Evolutionary conservation across 2,797 vertebrate species (phyloP), one percentile per base, ranked within the genome.

Genomic region (Oreochromis grahami): DNA sequence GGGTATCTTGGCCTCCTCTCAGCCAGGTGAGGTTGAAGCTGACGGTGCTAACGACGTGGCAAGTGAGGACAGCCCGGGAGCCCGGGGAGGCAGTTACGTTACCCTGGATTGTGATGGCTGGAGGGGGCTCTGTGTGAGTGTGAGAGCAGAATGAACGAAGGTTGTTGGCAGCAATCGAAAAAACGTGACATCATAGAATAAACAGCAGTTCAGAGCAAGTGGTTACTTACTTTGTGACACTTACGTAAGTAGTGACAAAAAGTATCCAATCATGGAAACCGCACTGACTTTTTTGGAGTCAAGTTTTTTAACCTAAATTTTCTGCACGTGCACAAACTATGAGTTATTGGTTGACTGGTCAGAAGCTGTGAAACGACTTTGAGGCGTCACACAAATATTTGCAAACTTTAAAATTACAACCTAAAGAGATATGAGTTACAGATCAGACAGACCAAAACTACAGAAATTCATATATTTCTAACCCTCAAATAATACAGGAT

Each of bases 21-120:
- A 96, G 94, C 99, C 99, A 99, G 34, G 97, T 98, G 45, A 99
- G 96, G 92, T 99, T 99, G 94, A 98, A 98, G 81, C 1, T 94
- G 52, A 98, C 97, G 0, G 97, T 96, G 87, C 99, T 99, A 80
- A 93, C 76, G 5, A 97, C 95, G 1, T 97, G 83, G 92, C 99
- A 99, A 5, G 96, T 97, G 88, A 99, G 95, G 79, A 98, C 34
- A 0, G 97, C 97, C 6, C 4, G 92, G 10, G 96, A 94, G 36
- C 98, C 97, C 0, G 97, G 97, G 50, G 93, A 78, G 29, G 86
- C 96, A 0, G 98, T 97, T 2, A 97, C 89, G 0, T 99, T 99
- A 2, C 86, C 89, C 3, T 96, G 95, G 9, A 94, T 94, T 34
- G 96, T 96, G 83, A 99, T 89, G 60, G 94, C 84, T 0, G 99